Evolutionary conservation across 2,888 invertebrate genomes (phyloP).

Genomic region (Sturmia bella): DNA sequence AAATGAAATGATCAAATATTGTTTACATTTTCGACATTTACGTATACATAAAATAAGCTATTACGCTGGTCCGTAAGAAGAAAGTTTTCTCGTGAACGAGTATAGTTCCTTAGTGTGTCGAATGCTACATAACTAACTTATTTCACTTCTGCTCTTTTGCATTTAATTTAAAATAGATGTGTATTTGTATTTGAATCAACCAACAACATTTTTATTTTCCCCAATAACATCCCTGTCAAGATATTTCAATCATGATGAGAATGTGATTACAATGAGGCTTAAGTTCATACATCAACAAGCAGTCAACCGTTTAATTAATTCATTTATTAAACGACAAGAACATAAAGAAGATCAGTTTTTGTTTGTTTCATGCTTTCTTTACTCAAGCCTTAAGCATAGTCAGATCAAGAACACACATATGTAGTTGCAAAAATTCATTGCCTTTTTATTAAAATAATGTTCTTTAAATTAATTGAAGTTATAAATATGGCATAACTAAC

Average conservation of each 20-base stretch:
- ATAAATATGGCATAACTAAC: conserved; percentile 38
- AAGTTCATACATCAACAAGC: conserved; percentile 64
- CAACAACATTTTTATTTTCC: not conserved
- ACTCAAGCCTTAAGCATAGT: not conserved
- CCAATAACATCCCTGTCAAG: conserved; percentile 42
- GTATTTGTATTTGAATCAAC: too few species aligned
- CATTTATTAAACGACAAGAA: conserved; percentile 46
- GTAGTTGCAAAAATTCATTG: conserved; percentile 5
- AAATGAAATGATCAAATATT: too few species aligned
- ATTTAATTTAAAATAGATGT: too few species aligned
- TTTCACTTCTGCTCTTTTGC: too few species aligned
- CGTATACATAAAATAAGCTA: too few species aligned
- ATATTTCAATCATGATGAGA: conserved; percentile 54
- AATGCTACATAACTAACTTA: too few species aligned
- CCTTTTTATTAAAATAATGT: conserved; percentile 31
- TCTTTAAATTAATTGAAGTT: conserved; percentile 54
- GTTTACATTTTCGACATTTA: too few species aligned
- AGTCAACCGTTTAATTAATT: conserved; percentile 67
- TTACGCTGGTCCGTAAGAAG: too few species aligned
- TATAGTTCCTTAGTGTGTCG: too few species aligned
- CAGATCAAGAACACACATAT: conserved; percentile 11
- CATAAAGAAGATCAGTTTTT: not conserved
- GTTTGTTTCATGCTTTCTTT: not conserved
- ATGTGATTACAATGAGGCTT: conserved; percentile 57
- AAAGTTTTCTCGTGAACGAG: too few species aligned